Base-by-base conservation (phyloP, 1,140 invertebrate genomes). In the Atta cephalotes region DNA sequence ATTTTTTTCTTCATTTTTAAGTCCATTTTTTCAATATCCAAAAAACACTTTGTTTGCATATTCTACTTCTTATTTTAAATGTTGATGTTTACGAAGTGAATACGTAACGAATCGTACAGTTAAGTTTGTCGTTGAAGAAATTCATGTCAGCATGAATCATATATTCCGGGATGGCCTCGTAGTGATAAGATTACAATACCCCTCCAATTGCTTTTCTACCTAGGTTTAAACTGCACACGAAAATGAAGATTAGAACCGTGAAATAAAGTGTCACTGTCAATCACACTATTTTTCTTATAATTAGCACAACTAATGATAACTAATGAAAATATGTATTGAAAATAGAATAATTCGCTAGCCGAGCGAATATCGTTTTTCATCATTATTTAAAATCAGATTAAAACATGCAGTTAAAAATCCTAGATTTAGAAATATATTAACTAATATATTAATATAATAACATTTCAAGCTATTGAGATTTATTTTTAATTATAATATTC, bases 151-250 rank as follows among this genome's bases (percentile, higher is more conserved):
- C 63, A 58, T 91, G 90, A 91, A 56, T 91, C 91, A 84, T 18
- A 31, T 70, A 85, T 86, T 60, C 51, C 39, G 18, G 81, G 45
- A 81, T 76, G 90, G 39, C 70, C 68, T 80, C 56, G 77, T 51
- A 45, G 31, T 56, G 90, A 91, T 91, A 91, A 91, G 88, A 91
- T 89, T 89, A 72, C 49, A 49, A 63, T 14, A 25, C 71, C 58
- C 39, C 56, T 35, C 71, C 56, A 74, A 16, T 60, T 63, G 78
- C 53, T 45, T 10, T 51, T 51, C 6, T n/a, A 74, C 18, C 35
- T 71, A 62, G 18, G 18, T 18, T 35, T 49, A 18, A 71, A 71
- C 56, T 58, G 49, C 10, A 72, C n/a, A 71, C 16, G 53, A 74
- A 74, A 82, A 51, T n/a, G 9, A 28, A 70, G n/a, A 49, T 18